Base-by-base conservation (phyloP, 2,113 vertebrate species). In the Rhineura floridana region DNA sequence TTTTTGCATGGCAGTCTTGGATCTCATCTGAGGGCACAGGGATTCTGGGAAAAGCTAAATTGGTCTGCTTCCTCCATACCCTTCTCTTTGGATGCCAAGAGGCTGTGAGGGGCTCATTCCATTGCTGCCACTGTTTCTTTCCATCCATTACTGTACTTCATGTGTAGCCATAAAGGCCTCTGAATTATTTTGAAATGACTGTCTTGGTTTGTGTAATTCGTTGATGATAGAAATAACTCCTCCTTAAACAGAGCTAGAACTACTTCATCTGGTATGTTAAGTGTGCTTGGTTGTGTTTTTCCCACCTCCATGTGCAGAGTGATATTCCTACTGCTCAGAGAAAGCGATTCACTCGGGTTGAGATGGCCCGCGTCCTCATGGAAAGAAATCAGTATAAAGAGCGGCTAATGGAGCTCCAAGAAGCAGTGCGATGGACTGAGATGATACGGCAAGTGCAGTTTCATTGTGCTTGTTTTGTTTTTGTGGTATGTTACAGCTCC, bases 371-470 rank as follows among this genome's bases (percentile, higher is more conserved):
- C 1, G 99, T 99, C 48, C 97, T 99, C 48, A 99, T 99, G 98
- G 99, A 99, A 92, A 98, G 99, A 92, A 99, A 99, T 94, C 99
- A 99, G 94, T 99, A 99, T 39, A 99, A 99, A 94, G 99, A 99
- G 96, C 97, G 99, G 75, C 88, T 99, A 95, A 99, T 99, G 99
- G 99, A 99, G 96, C 98, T 99, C 75, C 99, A 99, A 94, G 99
- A 99, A 94, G 99, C 99, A 0, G 98, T 99, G 48, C 96, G 99
- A 95, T 99, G 99, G 99, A 99, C 99, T 0, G 99, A 99, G 95
- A 99, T 99, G 99, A 99, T 99, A 87, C 97, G 99, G 99, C 98
- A 91, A 91, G 91, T 92, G 62, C 77, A 67, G 78, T 59, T 65
- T 39, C 36, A 11, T 21, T 72, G 4, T 9, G 9, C n/a, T 72